phyloP scores from a whole-genome alignment of 2,113 vertebrate species.

The Sinocyclocheilus grahami region DNA sequence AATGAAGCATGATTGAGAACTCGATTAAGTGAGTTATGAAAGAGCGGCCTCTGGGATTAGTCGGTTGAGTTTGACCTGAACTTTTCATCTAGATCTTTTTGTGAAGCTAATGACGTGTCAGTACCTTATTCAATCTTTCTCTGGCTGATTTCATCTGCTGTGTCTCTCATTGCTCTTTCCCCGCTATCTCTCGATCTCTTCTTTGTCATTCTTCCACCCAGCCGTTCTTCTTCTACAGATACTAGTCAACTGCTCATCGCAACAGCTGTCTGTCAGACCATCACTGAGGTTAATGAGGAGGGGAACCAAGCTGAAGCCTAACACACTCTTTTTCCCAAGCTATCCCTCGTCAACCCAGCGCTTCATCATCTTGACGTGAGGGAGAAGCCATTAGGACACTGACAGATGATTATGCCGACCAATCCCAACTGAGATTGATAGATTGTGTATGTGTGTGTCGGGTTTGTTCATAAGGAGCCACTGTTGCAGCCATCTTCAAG shows the following conservation, averaged over 20 bases:
- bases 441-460: neutral
- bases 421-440: conserved; percentile 50
- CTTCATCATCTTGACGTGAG: conserved; percentile 51
- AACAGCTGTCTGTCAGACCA: conserved; percentile 67
- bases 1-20: no score
- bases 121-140: conserved; percentile 8
- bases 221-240: conserved; percentile 56
- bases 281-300: conserved; percentile 72
- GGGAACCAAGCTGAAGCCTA: conserved; percentile 45
- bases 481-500: conserved; percentile 61
- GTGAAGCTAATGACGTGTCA: conserved; percentile 38
- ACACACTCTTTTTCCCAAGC: conserved; percentile 46
- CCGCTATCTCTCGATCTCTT: neutral
- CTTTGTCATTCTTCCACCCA: conserved; percentile 21
- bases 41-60: neutral
- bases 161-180: conserved; percentile 10
- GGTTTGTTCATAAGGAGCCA: conserved; percentile 9
- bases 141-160: conserved; percentile 20
- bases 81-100: neutral
- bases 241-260: conserved; percentile 68
- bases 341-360: neutral
- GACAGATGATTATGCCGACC: conserved; percentile 54
- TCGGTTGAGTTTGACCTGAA: conserved; percentile 16
- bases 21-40: neutral
- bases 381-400: conserved; percentile 39